Conservation (phyloP, 23 tunicate species). For the Trididemnum miniatum region DNA sequence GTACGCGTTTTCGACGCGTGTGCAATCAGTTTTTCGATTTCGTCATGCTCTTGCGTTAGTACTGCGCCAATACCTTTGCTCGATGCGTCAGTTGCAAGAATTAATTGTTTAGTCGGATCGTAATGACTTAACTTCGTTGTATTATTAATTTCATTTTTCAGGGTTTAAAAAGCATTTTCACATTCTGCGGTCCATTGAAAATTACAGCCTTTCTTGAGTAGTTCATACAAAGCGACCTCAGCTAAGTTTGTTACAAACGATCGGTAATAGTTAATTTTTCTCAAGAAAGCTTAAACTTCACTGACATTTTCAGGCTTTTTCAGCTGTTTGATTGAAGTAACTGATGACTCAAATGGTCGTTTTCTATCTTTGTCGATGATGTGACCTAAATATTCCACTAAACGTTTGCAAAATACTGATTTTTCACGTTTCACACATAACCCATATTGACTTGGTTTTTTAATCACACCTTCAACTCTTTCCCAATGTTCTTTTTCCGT, state of each 20-base stretch:
- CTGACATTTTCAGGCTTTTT: not conserved
- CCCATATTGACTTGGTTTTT: not conserved
- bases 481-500: not conserved
- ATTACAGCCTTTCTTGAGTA: not conserved
- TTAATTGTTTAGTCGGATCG: not conserved
- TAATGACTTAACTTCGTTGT: not conserved
- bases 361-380: constrained; percentile 5
- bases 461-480: not conserved
- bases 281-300: not conserved
- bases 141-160: not conserved
- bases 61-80: too few species aligned
- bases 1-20: not conserved
- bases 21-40: not conserved
- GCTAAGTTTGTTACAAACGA: not conserved
- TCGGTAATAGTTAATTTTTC: not conserved
- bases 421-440: not conserved
- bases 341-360: constrained; percentile 1
- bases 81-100: constrained; percentile 4
- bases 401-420: not conserved
- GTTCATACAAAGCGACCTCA: constrained; percentile 6
- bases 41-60: not conserved
- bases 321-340: not conserved
- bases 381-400: not conserved
- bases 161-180: too few species aligned
- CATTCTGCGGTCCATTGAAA: not conserved